Base-by-base conservation (phyloP, 1,140 invertebrate genomes). In the Drosophila kurseongensis region DNA sequence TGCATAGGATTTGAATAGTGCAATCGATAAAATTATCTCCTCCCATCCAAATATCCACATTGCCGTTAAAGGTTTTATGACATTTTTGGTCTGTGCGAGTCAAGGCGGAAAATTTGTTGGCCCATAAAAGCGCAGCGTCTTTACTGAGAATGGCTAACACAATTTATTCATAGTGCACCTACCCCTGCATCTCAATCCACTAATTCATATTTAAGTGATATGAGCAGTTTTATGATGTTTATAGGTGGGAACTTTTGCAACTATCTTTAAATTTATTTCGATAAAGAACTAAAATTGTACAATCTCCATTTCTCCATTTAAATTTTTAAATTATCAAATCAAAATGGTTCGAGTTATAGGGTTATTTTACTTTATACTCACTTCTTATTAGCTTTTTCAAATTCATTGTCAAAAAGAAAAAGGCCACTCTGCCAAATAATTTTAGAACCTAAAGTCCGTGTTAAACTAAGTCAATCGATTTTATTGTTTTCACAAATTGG, bases 1-100 rank as follows among this genome's bases (percentile, higher is more conserved):
- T 76, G 80, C 80, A 83, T 83, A 72, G 72, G 60, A 83, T 83
- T 84, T 75, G 61, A 75, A 80, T 84, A 57, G 47, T 54, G 52
- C 58, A 61, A 67, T 79, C 74, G 75, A 83, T 78, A 67, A 75
- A 75, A 50, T 13, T 40, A 38, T 51, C 50, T 59, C 38, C 23
- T 35, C 16, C 13, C 7, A 27, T 35, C 13, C 57, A 6, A 13
- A 8, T 14, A 12, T 27, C 12, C 48, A 23, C 12, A 23, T 50
- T 14, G 29, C 35, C 18, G 13, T 23, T 6, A 13, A 38, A 41
- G 36, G 5, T 75, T 75, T 82, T 77, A 80, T 60, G 68, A 16
- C 74, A 58, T 61, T 75, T 80, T 48, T 29, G 5, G 14, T 65
- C 47, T 40, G 32, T 45, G 41, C 13, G 8, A 41, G 58, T 32